Conservation (phyloP, 2,797 vertebrate genomes). For the Labeo calbasu region DNA sequence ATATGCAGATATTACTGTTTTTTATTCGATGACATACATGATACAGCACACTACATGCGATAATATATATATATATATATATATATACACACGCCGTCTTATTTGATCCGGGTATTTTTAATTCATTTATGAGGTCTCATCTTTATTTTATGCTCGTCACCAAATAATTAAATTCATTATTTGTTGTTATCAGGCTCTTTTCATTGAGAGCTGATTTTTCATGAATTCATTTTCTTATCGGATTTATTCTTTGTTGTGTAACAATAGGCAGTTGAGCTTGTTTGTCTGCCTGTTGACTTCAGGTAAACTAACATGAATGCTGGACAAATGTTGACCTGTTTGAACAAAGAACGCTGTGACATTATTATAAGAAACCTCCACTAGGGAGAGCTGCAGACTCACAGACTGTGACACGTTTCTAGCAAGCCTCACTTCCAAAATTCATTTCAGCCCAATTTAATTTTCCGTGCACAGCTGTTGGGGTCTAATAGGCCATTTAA, state of each 20-base stretch:
- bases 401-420: conserved; percentile 13
- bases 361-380: neutral
- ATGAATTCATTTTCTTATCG: neutral
- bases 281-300: conserved; percentile 13
- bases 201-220: neutral
- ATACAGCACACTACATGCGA: neutral
- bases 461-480: conserved; percentile 9
- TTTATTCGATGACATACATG: neutral
- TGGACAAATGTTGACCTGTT: conserved; percentile 5
- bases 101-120: too few relatives aligned
- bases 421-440: neutral
- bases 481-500: neutral
- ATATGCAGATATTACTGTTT: neutral
- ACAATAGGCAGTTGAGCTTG: conserved; percentile 16
- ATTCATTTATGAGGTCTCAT: neutral
- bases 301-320: neutral
- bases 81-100: too few relatives aligned
- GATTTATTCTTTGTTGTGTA: conserved; percentile 9
- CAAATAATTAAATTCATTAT: neutral
- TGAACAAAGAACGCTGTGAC: neutral
- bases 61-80: neutral
- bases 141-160: neutral
- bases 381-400: conserved; percentile 30
- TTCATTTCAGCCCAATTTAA: neutral
- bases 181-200: neutral